phyloP scores from a whole-genome alignment of 2,888 invertebrate species.

The Apodemia duryi region DNA sequence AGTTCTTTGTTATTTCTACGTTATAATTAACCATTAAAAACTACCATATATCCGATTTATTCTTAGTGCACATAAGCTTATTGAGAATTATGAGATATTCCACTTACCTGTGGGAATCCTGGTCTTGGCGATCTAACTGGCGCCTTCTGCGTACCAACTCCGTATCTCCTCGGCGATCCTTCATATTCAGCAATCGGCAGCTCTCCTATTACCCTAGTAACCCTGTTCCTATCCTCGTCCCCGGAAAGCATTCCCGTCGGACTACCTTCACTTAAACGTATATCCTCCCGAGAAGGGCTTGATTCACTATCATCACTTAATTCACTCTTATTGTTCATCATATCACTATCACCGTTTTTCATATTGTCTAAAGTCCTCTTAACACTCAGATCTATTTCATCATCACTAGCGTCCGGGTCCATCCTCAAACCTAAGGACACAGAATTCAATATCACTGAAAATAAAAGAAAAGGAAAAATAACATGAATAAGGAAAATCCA shows the following conservation, averaged over 20 bases:
- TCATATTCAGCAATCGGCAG: slow-evolving; percentile 96
- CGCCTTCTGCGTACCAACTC: slow-evolving; percentile 85
- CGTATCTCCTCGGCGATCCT: slow-evolving; percentile 93
- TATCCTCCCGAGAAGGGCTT: slow-evolving; percentile 55
- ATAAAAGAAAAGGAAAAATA: slow-evolving; percentile 65
- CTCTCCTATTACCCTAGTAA: slow-evolving; percentile 86
- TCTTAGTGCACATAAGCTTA: no score
- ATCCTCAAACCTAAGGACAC: slow-evolving; percentile 76
- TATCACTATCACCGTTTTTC: slow-evolving; percentile 73
- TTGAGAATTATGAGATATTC: no score
- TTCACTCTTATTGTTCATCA: slow-evolving; percentile 71
- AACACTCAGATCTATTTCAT: slow-evolving; percentile 72
- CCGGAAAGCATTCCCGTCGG: slow-evolving; percentile 55
- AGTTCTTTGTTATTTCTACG: no score
- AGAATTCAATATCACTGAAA: slow-evolving; percentile 78
- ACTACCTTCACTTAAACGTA: slow-evolving; percentile 53
- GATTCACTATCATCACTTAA: slow-evolving; percentile 58
- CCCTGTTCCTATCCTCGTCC: slow-evolving; percentile 63
- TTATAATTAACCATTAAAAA: no score
- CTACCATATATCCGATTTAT: no score
- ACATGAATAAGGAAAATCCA: no score
- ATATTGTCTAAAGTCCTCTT: slow-evolving; percentile 75
- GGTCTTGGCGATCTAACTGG: slow-evolving; percentile 88
- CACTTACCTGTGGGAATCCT: slow-evolving; percentile 87
- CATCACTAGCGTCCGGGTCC: slow-evolving; percentile 74